Base-by-base conservation (phyloP, 2,888 invertebrate species). In the Lypha dubia region DNA sequence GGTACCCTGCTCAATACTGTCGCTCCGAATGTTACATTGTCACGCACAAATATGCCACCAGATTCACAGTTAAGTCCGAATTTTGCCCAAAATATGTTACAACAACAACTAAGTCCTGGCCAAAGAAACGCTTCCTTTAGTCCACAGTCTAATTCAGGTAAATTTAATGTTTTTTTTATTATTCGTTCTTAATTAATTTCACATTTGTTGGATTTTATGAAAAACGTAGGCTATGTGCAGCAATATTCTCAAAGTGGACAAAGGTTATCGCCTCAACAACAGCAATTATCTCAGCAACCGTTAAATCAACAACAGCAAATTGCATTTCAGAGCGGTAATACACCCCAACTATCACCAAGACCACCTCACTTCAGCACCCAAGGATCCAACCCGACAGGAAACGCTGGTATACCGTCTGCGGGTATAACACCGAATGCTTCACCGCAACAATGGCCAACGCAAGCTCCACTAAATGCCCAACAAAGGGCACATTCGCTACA, bases 21-120 rank as follows among this genome's bases (percentile, higher is more conserved):
- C 74, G 97, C 97, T 86, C 97, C 97, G 75, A 98, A 98, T 92
- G 98, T 98, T 73, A 95, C 98, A 84, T 93, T 98, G 86, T 96
- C 96, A 91, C 93, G 95, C 83, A 94, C 95, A 51, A 94, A 95
- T 87, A 92, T 94, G 88, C 93, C 93, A 15, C 93, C 94, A 82
- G 93, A 94, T 86, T 93, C 94, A 65, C 93, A 95, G 90, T 93
- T 95, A 86, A 95, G 95, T 88, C 95, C 95, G 49, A 94, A 93
- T 89, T 94, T 94, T 90, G 93, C 93, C 87, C 92, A 91, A 86
- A 91, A 89, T 32, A 89, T 93, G 87, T 89, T 93, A 87, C 92
- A 92, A 86, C 92, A 92, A 80, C 92, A 92, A 81, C 88, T 92
- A 58, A 92, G 92, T 87, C 92, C 92, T 3, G 91, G 91, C 53